Conservation (phyloP, 2,888 invertebrate genomes). For the Trichacis sp. region DNA sequence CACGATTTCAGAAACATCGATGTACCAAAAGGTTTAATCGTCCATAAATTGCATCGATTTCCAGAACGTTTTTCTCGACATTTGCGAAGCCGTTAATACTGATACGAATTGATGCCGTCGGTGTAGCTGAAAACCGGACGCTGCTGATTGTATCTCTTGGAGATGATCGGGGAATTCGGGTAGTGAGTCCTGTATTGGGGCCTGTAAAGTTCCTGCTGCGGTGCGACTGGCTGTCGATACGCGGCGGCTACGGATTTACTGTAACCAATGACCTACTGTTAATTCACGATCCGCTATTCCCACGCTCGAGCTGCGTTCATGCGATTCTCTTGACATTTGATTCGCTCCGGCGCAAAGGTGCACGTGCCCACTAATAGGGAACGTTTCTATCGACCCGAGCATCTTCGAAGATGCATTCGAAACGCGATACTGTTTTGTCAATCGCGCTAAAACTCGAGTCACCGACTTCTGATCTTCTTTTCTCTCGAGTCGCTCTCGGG, state of each 20-base stretch:
- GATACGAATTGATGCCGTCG: constrained; percentile 80
- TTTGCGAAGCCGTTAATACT: constrained; percentile 55
- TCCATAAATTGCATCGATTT: too few relatives aligned
- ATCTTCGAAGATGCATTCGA: constrained; percentile 21
- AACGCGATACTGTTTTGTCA: too few relatives aligned
- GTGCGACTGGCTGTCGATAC: constrained; percentile 46
- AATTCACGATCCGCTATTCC: constrained; percentile 44
- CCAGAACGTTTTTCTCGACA: too few relatives aligned
- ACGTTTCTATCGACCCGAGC: constrained; percentile 28
- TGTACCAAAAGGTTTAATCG: too few relatives aligned
- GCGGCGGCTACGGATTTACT: constrained; percentile 45
- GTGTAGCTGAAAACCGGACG: constrained; percentile 79
- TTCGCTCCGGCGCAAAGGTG: constrained; percentile 37
- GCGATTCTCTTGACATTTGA: constrained; percentile 62
- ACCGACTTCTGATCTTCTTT: too few relatives aligned
- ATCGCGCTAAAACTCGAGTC: too few relatives aligned
- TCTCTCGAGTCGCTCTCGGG: too few relatives aligned
- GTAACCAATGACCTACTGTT: constrained; percentile 44
- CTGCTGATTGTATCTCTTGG: constrained; percentile 70
- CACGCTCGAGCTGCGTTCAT: constrained; percentile 44
- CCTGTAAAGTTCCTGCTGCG: constrained; percentile 63
- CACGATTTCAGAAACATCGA: too few relatives aligned
- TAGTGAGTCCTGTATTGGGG: constrained; percentile 57
- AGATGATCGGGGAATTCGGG: constrained; percentile 38
- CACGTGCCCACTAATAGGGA: constrained; percentile 29